phyloP scores from a whole-genome alignment of 2,888 invertebrate species.

The Agrochola lychnidis region DNA sequence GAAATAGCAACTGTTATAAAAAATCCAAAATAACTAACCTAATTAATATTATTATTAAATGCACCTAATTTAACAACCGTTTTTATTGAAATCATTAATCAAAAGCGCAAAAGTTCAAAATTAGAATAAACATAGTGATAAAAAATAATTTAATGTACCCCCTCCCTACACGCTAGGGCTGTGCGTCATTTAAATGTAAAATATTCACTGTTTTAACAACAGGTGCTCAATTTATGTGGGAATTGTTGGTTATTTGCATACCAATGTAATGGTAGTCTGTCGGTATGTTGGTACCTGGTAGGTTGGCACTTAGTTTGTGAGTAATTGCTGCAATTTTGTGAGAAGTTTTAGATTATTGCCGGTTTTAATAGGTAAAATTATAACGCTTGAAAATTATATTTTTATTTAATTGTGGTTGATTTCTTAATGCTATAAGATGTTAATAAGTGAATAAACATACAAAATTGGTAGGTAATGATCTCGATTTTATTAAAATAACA shows the following conservation, averaged over 20 bases:
- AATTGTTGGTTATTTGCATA: conserved; percentile 79
- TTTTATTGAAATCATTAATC: conserved; percentile 30
- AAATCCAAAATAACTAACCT: background rate
- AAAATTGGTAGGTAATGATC: too few species aligned
- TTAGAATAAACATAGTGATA: conserved; percentile 39
- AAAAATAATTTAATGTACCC: conserved; percentile 10
- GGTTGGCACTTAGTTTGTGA: conserved; percentile 5
- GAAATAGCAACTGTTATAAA: background rate
- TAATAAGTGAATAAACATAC: too few species aligned
- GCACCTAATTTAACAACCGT: background rate
- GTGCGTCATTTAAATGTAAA: conserved; percentile 62
- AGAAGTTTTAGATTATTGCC: background rate
- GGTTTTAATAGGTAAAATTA: too few species aligned
- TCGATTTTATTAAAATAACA: too few species aligned
- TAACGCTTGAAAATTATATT: too few species aligned
- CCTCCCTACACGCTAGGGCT: conserved; percentile 63
- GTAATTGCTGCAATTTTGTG: conserved; percentile 9
- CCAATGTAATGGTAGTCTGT: conserved; percentile 39
- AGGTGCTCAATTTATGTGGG: conserved; percentile 86
- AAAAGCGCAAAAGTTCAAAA: conserved; percentile 45
- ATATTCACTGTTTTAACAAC: conserved; percentile 71
- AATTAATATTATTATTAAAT: background rate
- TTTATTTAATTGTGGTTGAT: too few species aligned
- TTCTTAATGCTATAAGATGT: too few species aligned
- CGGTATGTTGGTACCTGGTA: conserved; percentile 19